Evolutionary conservation across 2,888 invertebrate genomes (phyloP).

Genomic region (Brachylomia viminalis): DNA sequence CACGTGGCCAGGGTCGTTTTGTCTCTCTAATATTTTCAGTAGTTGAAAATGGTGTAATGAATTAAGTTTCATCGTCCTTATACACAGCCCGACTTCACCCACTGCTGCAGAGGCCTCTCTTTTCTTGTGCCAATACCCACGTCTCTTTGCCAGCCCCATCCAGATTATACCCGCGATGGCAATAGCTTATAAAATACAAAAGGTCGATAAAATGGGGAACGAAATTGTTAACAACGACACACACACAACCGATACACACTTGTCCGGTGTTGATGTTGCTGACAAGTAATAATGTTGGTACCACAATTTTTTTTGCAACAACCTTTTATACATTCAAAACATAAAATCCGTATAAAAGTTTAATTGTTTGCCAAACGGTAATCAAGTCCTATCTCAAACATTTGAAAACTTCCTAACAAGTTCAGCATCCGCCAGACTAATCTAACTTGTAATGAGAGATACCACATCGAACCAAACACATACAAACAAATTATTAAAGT

Average conservation of each 20-base stretch:
- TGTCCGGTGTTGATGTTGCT: background rate
- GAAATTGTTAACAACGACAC: background rate
- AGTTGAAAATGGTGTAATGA: background rate
- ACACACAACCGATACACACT: background rate
- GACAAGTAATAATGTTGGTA: background rate
- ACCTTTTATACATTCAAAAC: background rate
- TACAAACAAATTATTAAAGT: slow-evolving; percentile 29
- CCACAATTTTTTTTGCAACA: background rate
- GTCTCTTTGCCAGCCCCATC: too few relatives aligned
- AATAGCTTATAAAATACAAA: background rate
- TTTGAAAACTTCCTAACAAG: background rate
- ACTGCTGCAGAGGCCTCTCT: too few relatives aligned
- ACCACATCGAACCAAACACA: background rate
- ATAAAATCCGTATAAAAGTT: background rate
- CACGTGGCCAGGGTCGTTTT: background rate
- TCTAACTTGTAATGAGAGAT: slow-evolving; percentile 19
- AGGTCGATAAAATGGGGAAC: background rate
- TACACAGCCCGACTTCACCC: too few relatives aligned
- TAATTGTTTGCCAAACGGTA: background rate
- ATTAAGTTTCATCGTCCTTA: too few relatives aligned
- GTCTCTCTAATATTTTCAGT: background rate
- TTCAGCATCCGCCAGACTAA: background rate
- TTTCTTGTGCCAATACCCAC: too few relatives aligned
- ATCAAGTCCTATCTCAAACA: background rate
- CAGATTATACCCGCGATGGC: too few relatives aligned